Percentiles rank a stretch among this genome's conserved stretches.
Evolutionary conservation across 2,113 vertebrate genomes (phyloP).

Genomic region (Stercorarius parasiticus): DNA sequence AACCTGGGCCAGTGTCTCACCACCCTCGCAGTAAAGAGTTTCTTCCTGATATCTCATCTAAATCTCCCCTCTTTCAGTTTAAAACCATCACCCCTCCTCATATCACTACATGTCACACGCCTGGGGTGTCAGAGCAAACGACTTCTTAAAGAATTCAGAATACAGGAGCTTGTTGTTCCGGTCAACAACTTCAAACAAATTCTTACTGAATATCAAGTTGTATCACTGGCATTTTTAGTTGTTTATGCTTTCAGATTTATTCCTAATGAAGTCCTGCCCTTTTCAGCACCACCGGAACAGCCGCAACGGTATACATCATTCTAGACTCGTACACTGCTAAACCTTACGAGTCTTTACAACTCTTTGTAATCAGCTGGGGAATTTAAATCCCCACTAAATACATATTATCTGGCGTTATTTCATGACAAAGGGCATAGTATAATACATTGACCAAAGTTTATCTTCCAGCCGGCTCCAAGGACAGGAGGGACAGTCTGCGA

Average conservation of each 20-base stretch:
- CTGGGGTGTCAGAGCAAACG: background rate
- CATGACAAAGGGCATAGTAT: constrained; percentile 68
- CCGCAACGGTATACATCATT: background rate
- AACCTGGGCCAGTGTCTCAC: background rate
- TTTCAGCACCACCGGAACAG: background rate
- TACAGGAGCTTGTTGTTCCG: background rate
- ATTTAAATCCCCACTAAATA: constrained; percentile 64
- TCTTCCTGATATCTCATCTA: background rate
- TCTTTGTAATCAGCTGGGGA: constrained; percentile 54
- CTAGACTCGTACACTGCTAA: background rate
- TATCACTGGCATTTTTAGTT: background rate
- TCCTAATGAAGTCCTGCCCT: background rate
- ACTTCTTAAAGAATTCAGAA: background rate
- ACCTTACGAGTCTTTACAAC: background rate
- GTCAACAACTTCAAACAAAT: background rate
- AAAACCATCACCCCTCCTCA: background rate
- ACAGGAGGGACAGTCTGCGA: background rate
- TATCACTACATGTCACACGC: accelerated
- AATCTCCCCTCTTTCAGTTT: background rate
- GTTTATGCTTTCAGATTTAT: background rate
- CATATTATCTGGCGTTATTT: constrained; percentile 55
- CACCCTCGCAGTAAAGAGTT: no score
- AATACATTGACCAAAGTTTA: constrained; percentile 61
- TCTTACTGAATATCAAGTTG: background rate
- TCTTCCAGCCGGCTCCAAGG: constrained; percentile 42